Base-by-base conservation (phyloP, 2,113 vertebrate species). In the Clupea harengus region DNA sequence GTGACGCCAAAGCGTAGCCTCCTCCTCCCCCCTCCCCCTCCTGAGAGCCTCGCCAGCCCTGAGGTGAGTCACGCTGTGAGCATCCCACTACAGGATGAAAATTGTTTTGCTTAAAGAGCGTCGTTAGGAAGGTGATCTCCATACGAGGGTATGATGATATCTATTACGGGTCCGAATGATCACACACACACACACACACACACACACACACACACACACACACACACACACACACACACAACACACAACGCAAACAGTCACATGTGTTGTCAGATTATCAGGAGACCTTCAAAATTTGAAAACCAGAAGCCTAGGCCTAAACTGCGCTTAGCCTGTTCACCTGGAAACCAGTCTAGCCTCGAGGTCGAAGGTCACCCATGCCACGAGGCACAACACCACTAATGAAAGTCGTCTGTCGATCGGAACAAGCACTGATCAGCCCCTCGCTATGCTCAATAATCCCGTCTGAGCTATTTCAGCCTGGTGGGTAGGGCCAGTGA, bases 171-270 rank as follows among this genome's bases (percentile, higher is more conserved):
- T 39, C 2, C 39, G 47, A 49, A 49, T 4, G 10, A 49, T n/a
- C 57, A 10, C 64, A 72, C 64, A 72, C 64, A 72, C 64, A 28
- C 60, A 67, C 60, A 67, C n/a, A 25, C 60, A 67, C 52, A 67
- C 25, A 72, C 64, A 72, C 64, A 5, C 47, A 49, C 47, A 49
- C 6, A 9, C 60, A 64, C 60, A 64, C 20, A 4, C 54, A 20
- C 54, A 57, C 54, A 20, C 54, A 57, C 46, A 57, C 20, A 57
- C 54, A 57, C 54, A 47, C 46, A 47, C 6, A 47, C 46, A 8
- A 64, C 60, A 64, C 50, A 64, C n/a, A 28, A n/a, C n/a, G n/a
- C n/a, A n/a, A n/a, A n/a, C n/a, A n/a, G n/a, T n/a, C 64, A 72
- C 64, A 20, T 2, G 46, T 8, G 6, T 64, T 64, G 72, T 28